Conservation (phyloP, 1,140 invertebrate genomes). For the Dendrolimus punctatus region DNA sequence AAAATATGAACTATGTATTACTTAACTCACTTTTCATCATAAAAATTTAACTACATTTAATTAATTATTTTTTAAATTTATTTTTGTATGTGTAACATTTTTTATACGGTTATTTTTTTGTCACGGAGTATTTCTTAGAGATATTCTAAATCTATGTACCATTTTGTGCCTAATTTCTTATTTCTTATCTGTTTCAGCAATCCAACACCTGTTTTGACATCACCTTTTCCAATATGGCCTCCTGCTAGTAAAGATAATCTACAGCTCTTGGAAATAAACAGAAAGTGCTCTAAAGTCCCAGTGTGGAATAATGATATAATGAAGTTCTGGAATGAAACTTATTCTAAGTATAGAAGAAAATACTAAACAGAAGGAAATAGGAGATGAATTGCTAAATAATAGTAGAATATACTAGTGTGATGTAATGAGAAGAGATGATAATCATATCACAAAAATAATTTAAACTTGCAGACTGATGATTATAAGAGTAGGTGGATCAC, state of each 20-base stretch:
- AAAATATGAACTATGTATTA: too few species aligned
- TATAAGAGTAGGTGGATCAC: too few species aligned
- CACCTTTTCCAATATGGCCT: constrained; percentile 30
- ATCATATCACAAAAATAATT: background rate
- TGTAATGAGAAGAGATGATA: background rate
- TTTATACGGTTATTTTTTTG: too few species aligned
- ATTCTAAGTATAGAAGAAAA: constrained; percentile 45
- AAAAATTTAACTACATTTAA: too few species aligned
- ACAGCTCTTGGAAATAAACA: constrained; percentile 33
- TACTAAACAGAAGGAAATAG: constrained; percentile 10
- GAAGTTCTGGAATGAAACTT: constrained; percentile 36
- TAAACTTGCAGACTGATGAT: too few species aligned
- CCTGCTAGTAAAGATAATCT: constrained; percentile 21
- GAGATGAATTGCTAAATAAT: background rate
- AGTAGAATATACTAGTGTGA: background rate
- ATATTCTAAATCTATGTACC: too few species aligned
- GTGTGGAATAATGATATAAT: constrained; percentile 32
- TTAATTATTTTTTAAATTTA: too few species aligned
- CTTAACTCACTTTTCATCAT: too few species aligned
- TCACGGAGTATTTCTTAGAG: too few species aligned
- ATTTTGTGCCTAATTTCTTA: too few species aligned
- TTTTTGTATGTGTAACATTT: too few species aligned
- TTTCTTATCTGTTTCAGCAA: constrained; percentile 22
- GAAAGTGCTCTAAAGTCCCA: constrained; percentile 21
- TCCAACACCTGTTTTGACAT: constrained; percentile 22